Base-by-base conservation (phyloP, 2,888 invertebrate genomes). In the Tenodera sinensis region DNA sequence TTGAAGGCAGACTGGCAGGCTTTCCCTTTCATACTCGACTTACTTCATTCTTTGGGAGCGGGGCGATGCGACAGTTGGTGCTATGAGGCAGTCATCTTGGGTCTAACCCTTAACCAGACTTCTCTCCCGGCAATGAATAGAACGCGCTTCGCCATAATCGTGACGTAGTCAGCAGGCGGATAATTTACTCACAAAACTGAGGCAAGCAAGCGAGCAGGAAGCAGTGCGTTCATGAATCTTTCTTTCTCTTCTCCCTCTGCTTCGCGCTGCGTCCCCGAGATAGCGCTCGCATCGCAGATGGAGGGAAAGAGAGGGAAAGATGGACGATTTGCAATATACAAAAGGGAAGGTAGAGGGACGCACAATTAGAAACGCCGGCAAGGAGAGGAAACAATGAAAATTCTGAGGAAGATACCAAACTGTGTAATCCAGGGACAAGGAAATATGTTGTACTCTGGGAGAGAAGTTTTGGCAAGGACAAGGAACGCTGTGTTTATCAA, bases 141-240 rank as follows among this genome's bases (percentile, higher is more conserved):
- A 81, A 82, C 87, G 81, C 71, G 81, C 30, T 82, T 71, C 54
- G 4, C 54, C 54, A 71, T 82, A 87, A 82, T 82, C 87, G 87
- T 34, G 87, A 34, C 34, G 87, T n/a, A 82, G 83, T 87, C 87
- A 87, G 82, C 30, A 83, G 42, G 87, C 87, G 87, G 87, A 87
- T 87, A 87, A 87, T 87, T 87, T 87, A 87, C 87, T 87, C 83
- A 83, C 87, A 83, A 87, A 87, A 87, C 82, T n/a, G 87, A 34
- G 87, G 47, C 42, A 34, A 34, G 34, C 34, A 28, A 85, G 27
- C 47, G 9, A 54, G 71, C 71, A 28, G 71, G 85, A 71, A 71
- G 87, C 28, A 71, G 54, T 71, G 87, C 87, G 83, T 83, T 87
- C 87, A 87, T 87, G 87, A 87, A 87, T 87, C 87, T 34, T 87